Conservation (phyloP, 1,140 invertebrate species). For the Lepidurus packardi region DNA sequence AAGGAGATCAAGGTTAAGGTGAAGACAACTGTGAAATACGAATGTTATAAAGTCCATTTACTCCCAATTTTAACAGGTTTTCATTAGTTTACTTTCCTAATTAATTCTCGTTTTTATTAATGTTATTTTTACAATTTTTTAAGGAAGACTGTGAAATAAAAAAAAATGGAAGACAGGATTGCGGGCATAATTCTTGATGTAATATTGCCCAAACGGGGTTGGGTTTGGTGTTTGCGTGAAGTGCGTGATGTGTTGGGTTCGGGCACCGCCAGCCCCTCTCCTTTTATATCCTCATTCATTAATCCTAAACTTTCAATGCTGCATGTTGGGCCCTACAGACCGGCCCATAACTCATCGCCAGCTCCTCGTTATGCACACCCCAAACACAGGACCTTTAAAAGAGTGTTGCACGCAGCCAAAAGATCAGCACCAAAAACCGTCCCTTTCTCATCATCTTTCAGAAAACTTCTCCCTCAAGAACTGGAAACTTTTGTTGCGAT, state of each 20-base stretch:
- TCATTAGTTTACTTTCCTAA: not conserved
- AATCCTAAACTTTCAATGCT: conserved; percentile 22
- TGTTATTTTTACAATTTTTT: not conserved
- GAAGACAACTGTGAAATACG: too few relatives aligned
- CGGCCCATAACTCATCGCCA: conserved; percentile 17
- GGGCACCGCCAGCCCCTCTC: conserved; percentile 19
- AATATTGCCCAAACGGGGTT: conserved; percentile 9
- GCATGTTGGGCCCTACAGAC: conserved; percentile 17
- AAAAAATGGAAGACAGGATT: conserved; percentile 16
- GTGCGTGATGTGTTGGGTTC: conserved; percentile 17
- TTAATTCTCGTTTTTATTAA: not conserved
- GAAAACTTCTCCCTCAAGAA: not conserved
- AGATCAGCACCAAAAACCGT: conserved; percentile 8
- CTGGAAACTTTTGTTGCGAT: too few relatives aligned
- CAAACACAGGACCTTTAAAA: conserved; percentile 15
- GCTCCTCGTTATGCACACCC: conserved; percentile 20
- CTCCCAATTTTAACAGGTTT: not conserved
- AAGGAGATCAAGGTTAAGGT: too few relatives aligned
- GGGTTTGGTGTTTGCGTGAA: conserved; percentile 18
- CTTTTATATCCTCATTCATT: conserved; percentile 22
- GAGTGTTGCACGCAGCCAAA: conserved; percentile 17
- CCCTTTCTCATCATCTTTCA: conserved; percentile 9
- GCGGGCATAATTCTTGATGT: conserved; percentile 19
- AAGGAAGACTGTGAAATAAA: not conserved
- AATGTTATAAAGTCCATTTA: not conserved